A percentile compares a stretch with the other conserved stretches of the same genome.
phyloP scores from a whole-genome alignment of 2,888 invertebrate species.

The Mesochorus sp. region DNA sequence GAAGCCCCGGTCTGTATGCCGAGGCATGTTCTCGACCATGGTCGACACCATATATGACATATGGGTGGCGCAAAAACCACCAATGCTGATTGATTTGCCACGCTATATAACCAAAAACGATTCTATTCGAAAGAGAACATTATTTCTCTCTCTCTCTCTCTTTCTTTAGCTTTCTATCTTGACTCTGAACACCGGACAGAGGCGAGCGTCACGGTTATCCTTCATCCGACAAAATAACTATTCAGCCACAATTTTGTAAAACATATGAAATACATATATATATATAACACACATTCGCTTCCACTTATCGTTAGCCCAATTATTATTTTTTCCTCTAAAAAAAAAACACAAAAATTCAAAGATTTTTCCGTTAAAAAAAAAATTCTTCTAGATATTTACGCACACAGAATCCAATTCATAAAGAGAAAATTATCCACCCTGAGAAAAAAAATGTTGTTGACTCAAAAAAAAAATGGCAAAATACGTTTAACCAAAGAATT shows the following conservation, averaged over 20 bases:
- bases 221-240: constrained; percentile 22
- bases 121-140: constrained; percentile 46
- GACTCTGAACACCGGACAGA: not conserved
- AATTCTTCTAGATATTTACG: no score
- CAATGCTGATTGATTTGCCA: constrained; percentile 81
- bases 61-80: constrained; percentile 80
- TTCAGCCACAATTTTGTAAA: constrained; percentile 26
- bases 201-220: constrained; percentile 29
- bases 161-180: constrained; percentile 23
- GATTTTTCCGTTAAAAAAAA: no score
- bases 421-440: no score
- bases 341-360: no score
- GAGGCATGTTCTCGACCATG: constrained; percentile 75
- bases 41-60: constrained; percentile 74
- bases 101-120: constrained; percentile 72
- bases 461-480: no score
- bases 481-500: no score
- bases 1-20: constrained; percentile 77
- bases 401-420: no score
- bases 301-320: no score
- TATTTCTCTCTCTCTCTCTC: constrained; percentile 5
- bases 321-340: no score
- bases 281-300: not conserved
- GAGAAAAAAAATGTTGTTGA: no score
- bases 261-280: not conserved